Evolutionary conservation across 2,797 vertebrate species (phyloP).

Genomic region (Acipenser transmontanus): DNA sequence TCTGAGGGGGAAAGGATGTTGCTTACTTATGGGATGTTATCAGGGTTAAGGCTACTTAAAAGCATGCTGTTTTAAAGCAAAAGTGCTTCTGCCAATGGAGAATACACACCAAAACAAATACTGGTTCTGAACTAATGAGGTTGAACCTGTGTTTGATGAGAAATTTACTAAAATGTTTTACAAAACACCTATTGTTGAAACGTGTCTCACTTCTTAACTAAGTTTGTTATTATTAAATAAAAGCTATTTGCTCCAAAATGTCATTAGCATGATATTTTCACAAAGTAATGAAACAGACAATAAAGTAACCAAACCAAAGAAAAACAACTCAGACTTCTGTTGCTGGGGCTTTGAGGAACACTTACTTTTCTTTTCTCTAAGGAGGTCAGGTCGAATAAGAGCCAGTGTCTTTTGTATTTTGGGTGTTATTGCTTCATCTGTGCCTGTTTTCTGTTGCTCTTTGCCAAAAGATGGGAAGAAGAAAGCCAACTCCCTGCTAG

Average conservation of each 20-base stretch:
- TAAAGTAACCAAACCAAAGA: too few species aligned
- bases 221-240: too few species aligned
- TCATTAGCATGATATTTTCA: background rate
- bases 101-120: too few species aligned
- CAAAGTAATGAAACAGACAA: too few species aligned
- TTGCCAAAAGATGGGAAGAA: constrained; percentile 51
- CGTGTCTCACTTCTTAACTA: too few species aligned
- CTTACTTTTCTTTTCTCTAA: constrained; percentile 43
- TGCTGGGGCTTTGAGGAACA: too few species aligned
- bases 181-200: background rate
- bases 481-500: constrained; percentile 46
- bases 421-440: background rate
- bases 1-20: constrained; percentile 28
- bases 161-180: background rate
- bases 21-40: too few species aligned
- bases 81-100: too few species aligned
- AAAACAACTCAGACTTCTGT: too few species aligned
- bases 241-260: background rate
- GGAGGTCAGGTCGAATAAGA: constrained; percentile 50
- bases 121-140: too few species aligned
- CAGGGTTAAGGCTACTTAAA: too few species aligned
- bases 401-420: constrained; percentile 44
- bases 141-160: background rate
- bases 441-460: constrained; percentile 17
- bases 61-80: too few species aligned